Conservation (phyloP, 2,797 vertebrate genomes). For the Phoxinus dragarum region DNA sequence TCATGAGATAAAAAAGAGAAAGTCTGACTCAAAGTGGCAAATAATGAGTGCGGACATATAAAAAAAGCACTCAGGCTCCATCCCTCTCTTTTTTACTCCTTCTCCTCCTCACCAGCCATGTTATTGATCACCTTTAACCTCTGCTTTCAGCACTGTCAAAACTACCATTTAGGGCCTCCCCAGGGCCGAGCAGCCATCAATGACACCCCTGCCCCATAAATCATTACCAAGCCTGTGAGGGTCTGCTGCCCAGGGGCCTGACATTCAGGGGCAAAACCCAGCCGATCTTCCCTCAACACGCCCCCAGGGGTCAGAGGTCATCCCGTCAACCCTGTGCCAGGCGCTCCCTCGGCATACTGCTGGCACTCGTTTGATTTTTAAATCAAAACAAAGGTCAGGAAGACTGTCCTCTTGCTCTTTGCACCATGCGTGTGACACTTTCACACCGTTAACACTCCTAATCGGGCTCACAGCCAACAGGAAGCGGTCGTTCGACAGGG, state of each 20-base stretch:
- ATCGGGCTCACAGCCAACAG: slow-evolving; percentile 62
- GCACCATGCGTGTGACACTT: slow-evolving; percentile 59
- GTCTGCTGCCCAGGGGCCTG: slow-evolving; percentile 65
- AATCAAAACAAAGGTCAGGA: slow-evolving; percentile 81
- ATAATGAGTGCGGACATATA: slow-evolving; percentile 77
- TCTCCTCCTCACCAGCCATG: slow-evolving; percentile 78
- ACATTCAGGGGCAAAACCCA: slow-evolving; percentile 68
- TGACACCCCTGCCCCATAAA: slow-evolving; percentile 88
- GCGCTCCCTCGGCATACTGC: slow-evolving; percentile 59
- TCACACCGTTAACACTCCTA: slow-evolving; percentile 66
- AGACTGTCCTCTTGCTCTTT: slow-evolving; percentile 60
- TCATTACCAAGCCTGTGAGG: slow-evolving; percentile 76
- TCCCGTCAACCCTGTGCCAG: slow-evolving; percentile 57
- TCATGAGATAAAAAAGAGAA: slow-evolving; percentile 66
- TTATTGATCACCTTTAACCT: slow-evolving; percentile 98
- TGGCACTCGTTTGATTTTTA: slow-evolving; percentile 80
- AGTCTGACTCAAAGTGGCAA: slow-evolving; percentile 75
- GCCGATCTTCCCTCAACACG: slow-evolving; percentile 55
- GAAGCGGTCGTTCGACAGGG: slow-evolving; percentile 17
- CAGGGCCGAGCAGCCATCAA: slow-evolving; percentile 82
- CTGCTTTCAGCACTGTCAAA: slow-evolving; percentile 89
- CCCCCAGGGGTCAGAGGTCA: slow-evolving; percentile 76
- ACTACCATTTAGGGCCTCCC: slow-evolving; percentile 91
- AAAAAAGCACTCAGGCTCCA: slow-evolving; percentile 65
- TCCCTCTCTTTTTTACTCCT: slow-evolving; percentile 59